These are phyloP conservation scores for Sinopyrophorus schimmeli DNA, from an alignment of 2,888 invertebrate species.

Conservation along the genomic window DNA sequence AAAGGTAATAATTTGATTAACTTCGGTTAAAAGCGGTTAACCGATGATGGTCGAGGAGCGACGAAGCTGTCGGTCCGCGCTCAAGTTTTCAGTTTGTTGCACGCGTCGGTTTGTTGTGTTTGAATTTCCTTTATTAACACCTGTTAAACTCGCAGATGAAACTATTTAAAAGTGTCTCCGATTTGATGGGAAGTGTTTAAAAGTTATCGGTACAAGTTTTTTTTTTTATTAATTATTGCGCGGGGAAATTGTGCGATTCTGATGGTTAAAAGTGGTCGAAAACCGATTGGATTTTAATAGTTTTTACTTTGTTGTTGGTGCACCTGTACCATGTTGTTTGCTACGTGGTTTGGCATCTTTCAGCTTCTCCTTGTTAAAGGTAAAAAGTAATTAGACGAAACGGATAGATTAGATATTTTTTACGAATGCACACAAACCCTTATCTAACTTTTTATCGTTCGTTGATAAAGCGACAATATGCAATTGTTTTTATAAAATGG, in stretches of 20 bases:
- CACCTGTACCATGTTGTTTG: constrained; percentile 24
- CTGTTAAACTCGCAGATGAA: constrained; percentile 20
- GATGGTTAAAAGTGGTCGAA: constrained; percentile 5
- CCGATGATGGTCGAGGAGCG: constrained; percentile 1
- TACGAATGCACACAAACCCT: no score
- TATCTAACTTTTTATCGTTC: no score
- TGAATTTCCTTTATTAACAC: constrained; percentile 11
- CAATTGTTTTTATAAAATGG: no score
- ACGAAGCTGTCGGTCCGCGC: constrained; percentile 14
- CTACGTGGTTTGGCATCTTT: constrained; percentile 26
- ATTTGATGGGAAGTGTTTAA: constrained; percentile 12
- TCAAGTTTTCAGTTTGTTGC: constrained; percentile 21
- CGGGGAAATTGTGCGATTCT: constrained; percentile 8
- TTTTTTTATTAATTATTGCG: no score
- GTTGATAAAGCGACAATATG: no score
- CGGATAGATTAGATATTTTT: no score
- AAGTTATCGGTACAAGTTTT: constrained; percentile 6
- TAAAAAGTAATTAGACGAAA: no score
- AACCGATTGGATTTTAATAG: no score
- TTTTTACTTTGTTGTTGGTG: constrained; percentile 12
- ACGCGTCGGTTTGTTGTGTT: constrained; percentile 21
- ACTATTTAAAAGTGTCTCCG: no score
- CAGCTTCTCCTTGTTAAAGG: constrained; percentile 28
- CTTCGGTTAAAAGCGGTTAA: not conserved
- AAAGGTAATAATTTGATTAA: not conserved